Evolutionary conservation across 2,797 vertebrate species (phyloP), one percentile per base, ranked within the genome.

Genomic region (Parauchenoglanis ngamensis): DNA sequence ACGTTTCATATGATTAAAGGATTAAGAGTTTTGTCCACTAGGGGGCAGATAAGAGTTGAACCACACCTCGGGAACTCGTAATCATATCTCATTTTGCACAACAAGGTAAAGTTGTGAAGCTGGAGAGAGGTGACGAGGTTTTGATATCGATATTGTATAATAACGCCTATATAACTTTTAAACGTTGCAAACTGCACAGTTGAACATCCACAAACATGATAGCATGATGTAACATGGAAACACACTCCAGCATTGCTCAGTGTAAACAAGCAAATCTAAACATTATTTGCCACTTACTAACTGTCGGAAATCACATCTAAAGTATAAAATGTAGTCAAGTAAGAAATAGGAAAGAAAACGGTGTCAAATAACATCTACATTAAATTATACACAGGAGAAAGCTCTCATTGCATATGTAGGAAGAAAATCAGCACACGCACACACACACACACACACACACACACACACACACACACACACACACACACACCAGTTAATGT

Each of bases 391-490:
- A 82, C 57, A 65, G 77, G 77, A 80, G 56, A 85, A 86, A 75
- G 67, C 80, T 70, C 61, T 90, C 67, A 3, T 88, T 90, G 88
- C 90, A 90, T 89, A 86, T 88, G 83, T 75, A 79, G 46, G 28
- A 87, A 70, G 70, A 85, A 31, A 49, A 49, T 49, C 49, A 49
- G 49, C 35, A 59, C 85, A 81, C 54, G 80, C 54, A 83, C 31
- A 85, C 73, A 54, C 54, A 59, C 67, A 57, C 35, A 85, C 35
- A 80, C 85, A 86, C 54, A 35, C 81, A 68, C 35, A 80, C 85
- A 86, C 54, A 84, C 54, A 86, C 31, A 85, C 73, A 54, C 54
- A 35, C 81, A 68, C 35, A 80, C 85, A 86, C 54, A 84, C 54
- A 86, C 31, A 85, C 73, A 54, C 54, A 59, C 67, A 57, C 35